Evolutionary conservation across 2,888 invertebrate genomes (phyloP).

Genomic region (Macaria liturata): DNA sequence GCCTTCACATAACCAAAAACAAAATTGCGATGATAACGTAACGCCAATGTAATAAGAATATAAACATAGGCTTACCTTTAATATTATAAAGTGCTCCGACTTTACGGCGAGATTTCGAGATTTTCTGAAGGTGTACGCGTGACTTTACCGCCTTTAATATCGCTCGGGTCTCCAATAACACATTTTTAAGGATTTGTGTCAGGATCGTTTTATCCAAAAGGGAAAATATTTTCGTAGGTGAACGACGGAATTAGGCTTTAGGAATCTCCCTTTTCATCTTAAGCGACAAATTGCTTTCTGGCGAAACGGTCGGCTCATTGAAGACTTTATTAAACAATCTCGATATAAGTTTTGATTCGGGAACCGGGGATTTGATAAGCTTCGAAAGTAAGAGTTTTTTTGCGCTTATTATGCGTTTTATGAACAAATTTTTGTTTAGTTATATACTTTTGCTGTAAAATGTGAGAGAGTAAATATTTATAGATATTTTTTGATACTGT

Average conservation of each 20-base stretch:
- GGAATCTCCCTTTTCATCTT: slow-evolving; percentile 48
- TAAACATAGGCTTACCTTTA: slow-evolving; percentile 37
- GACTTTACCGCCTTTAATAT: slow-evolving; percentile 47
- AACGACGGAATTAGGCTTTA: slow-evolving; percentile 52
- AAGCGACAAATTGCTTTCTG: slow-evolving; percentile 46
- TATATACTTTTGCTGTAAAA: too few species aligned
- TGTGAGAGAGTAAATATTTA: too few species aligned
- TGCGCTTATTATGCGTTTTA: too few species aligned
- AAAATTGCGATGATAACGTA: slow-evolving; percentile 30
- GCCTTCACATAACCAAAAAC: slow-evolving; percentile 21
- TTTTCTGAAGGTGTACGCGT: slow-evolving; percentile 37
- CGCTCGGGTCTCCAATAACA: slow-evolving; percentile 53
- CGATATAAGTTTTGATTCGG: slow-evolving; percentile 11
- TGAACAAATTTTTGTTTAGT: too few species aligned
- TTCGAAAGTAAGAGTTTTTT: too few species aligned
- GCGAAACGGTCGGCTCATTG: slow-evolving; percentile 25
- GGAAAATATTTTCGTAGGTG: slow-evolving; percentile 55
- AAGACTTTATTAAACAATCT: slow-evolving; percentile 18
- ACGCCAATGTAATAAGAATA: slow-evolving; percentile 35
- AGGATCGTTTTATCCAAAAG: slow-evolving; percentile 55
- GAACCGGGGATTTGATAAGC: not conserved
- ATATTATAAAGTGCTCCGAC: slow-evolving; percentile 44
- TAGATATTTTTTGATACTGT: too few species aligned
- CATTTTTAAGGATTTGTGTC: slow-evolving; percentile 65
- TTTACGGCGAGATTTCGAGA: slow-evolving; percentile 31